Base-by-base conservation (phyloP, 2,888 invertebrate genomes). In the Brenthis daphne region DNA sequence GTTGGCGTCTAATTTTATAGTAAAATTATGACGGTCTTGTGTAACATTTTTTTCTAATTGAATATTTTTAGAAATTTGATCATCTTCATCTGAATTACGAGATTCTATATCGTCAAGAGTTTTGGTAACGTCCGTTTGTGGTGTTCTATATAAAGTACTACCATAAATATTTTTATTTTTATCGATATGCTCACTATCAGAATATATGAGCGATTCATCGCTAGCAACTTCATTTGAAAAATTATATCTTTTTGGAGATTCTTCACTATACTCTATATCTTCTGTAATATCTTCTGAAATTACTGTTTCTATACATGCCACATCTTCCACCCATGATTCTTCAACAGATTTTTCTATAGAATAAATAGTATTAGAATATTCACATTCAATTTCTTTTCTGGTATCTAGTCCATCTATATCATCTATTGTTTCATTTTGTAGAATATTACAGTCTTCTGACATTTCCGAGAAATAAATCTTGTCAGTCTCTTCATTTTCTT, bases 251-350 rank as follows among this genome's bases (percentile, higher is more conserved):
- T 80, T 84, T 55, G 86, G 85, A 50, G 86, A 85, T 29, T 79
- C 75, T 51, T 77, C 79, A 76, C 83, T 84, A 63, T 86, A 84
- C 70, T 82, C 81, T 67, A 87, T 82, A 73, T 90, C 85, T 80
- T 89, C 90, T 48, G 83, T 85, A 53, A 90, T 80, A 67, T 93
- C 89, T 57, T 93, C 93, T 73, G 86, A 89, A 37, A 89, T 85
- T 68, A 93, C 87, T 33, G 92, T 92, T 80, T 93, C 93, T 54
- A 90, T 83, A 77, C 90, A 92, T 51, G 85, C 92, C 16, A 93
- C 85, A 74, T 92, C 89, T 66, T 91, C 89, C 50, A 92, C 85
- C 93, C 93, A 93, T 47, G 88, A 76, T 67, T 85, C 85, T 73
- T 82, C 84, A 51, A 80, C 69, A 4, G 77, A 63, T 74, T 84